Evolutionary conservation across 2,888 invertebrate genomes (phyloP), one percentile per base, ranked within the genome.

Genomic region (Pharmacophagus antenor): DNA sequence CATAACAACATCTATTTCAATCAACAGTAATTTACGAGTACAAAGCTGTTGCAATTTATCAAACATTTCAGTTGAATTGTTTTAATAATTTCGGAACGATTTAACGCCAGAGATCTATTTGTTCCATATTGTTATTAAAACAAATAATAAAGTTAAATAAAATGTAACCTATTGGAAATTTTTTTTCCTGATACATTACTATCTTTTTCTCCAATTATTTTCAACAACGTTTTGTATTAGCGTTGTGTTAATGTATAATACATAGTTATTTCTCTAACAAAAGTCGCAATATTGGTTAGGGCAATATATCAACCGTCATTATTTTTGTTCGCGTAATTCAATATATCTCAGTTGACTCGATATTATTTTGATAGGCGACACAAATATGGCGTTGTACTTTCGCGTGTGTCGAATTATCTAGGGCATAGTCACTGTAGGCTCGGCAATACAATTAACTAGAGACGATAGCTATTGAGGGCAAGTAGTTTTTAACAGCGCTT

Each of bases 301-400:
- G 18, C n/a, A 42, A 42, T 42, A 42, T 42, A 17, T 42, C 42
- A 42, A 42, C 18, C 42, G 17, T 17, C 17, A n/a, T 42, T n/a
- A 42, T 42, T 42, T n/a, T 42, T 7, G 17, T 42, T 42, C 6
- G 4, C 17, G n/a, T 17, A n/a, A 17, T 15, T 42, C 17, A 18
- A 18, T 49, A 5, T 49, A 49, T 49, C 48, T 49, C 17, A 49
- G 17, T 49, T 49, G 25, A 8, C n/a, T n/a, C 25, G 48, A 49
- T 49, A 25, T 49, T 25, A 25, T 23, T 49, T 17, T 25, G 48
- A 49, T n/a, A 23, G 17, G 0, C 48, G 25, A 25, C 22, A 47
- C 47, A 22, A 17, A 8, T 7, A 17, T 42, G 27, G 10, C 27
- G 8, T 2, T 18, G 42, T 17, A 17, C 17, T 42, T 17, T 42